A percentile compares a stretch with the other conserved stretches of the same genome.
These are phyloP conservation scores for Drosophila aff. DNA, from an alignment of 1,140 invertebrate genomes.

Conservation along the genomic window DNA sequence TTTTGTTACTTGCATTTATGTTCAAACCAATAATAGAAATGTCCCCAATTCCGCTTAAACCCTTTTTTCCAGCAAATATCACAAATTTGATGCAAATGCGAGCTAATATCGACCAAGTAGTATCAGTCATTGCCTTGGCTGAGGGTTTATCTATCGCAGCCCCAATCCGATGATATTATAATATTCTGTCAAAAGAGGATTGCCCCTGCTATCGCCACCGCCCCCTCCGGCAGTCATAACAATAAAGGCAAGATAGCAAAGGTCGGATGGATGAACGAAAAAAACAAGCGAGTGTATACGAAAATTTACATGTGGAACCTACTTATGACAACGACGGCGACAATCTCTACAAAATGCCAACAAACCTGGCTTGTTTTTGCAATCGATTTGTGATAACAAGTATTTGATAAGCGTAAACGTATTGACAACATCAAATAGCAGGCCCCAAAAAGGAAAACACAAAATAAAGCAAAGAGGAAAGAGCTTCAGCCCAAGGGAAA, in stretches of 20 bases:
- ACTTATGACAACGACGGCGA: constrained; percentile 38
- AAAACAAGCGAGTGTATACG: constrained; percentile 20
- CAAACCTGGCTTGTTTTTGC: constrained; percentile 53
- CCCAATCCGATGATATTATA: constrained; percentile 31
- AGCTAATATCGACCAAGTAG: not conserved
- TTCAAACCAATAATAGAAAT: not conserved
- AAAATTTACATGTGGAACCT: constrained; percentile 29
- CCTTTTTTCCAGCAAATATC: not conserved
- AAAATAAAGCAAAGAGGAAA: not conserved
- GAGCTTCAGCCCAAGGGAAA: constrained; percentile 32
- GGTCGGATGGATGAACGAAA: constrained; percentile 14
- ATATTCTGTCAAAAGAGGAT: constrained; percentile 36
- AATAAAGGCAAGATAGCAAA: constrained; percentile 37
- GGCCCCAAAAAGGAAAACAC: constrained; percentile 8
- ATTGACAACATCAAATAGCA: constrained; percentile 73
- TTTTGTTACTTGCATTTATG: not conserved
- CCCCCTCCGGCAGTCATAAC: constrained; percentile 24
- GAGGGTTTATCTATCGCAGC: constrained; percentile 6
- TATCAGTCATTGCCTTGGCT: constrained; percentile 41
- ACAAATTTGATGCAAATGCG: not conserved
- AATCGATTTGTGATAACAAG: constrained; percentile 82
- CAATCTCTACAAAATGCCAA: constrained; percentile 63
- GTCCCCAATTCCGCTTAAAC: not conserved
- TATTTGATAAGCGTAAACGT: constrained; percentile 82
- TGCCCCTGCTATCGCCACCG: not conserved